These are phyloP conservation scores for Brachyistius frenatus DNA, from an alignment of 2,113 vertebrate species.

Conservation along the genomic window DNA sequence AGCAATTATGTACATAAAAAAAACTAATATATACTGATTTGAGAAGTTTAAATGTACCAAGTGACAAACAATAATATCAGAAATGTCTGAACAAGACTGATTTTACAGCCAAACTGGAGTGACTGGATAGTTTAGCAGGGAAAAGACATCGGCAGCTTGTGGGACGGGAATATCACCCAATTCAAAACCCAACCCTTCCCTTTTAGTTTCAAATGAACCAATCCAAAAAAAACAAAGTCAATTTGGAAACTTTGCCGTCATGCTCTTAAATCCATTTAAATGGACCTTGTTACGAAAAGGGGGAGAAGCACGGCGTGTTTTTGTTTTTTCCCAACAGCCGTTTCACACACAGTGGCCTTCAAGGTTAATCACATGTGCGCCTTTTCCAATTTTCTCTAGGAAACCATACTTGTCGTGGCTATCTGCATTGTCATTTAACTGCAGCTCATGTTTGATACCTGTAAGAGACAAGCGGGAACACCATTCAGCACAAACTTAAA, in stretches of 20 bases:
- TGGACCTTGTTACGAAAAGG: background rate
- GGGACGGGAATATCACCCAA: constrained; percentile 6
- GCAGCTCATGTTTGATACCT: constrained; percentile 86
- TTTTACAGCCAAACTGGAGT: constrained; percentile 1
- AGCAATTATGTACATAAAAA: too few species aligned
- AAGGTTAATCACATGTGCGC: background rate
- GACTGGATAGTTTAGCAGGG: background rate
- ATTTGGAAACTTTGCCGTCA: background rate
- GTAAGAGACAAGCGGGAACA: constrained; percentile 19
- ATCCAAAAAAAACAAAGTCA: background rate
- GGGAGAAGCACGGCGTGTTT: background rate
- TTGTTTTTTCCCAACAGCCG: background rate
- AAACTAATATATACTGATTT: too few species aligned
- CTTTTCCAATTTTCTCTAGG: constrained; percentile 76
- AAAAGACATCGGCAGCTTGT: background rate
- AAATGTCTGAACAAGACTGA: constrained; percentile 2
- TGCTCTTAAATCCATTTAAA: constrained; percentile 8
- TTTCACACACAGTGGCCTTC: constrained; percentile 16
- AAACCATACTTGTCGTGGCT: constrained; percentile 67
- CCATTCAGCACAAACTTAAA: background rate
- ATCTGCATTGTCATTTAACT: constrained; percentile 83
- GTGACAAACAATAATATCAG: background rate
- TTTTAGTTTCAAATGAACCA: constrained; percentile 1
- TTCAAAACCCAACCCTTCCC: constrained; percentile 14
- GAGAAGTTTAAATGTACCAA: too few species aligned